Conservation (phyloP, 2,888 invertebrate species). For the Chloroclystis v-ata region DNA sequence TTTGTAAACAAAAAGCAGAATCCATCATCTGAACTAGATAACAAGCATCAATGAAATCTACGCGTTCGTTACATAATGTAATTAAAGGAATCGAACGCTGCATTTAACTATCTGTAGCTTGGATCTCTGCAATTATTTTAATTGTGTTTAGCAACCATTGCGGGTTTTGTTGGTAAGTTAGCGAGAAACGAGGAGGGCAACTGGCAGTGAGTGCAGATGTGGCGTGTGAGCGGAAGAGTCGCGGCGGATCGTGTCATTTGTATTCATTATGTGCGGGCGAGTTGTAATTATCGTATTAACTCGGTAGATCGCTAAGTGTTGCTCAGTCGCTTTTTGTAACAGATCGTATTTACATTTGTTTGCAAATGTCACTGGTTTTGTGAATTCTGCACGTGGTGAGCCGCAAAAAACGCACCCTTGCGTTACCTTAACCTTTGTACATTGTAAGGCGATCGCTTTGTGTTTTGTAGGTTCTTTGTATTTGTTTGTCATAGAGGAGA, state of each 20-base stretch:
- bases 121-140: constrained; percentile 7
- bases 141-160: background rate
- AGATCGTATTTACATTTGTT: constrained; percentile 30
- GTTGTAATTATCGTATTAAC: constrained; percentile 51
- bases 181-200: background rate
- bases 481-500: background rate
- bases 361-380: constrained; percentile 25
- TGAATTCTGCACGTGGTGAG: constrained; percentile 7
- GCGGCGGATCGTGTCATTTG: constrained; percentile 38
- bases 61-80: constrained; percentile 32
- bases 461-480: background rate
- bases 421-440: background rate
- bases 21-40: constrained; percentile 7
- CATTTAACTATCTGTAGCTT: constrained; percentile 12
- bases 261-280: constrained; percentile 47
- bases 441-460: background rate
- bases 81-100: constrained; percentile 37
- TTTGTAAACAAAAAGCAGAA: constrained; percentile 1
- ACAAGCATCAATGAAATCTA: constrained; percentile 24
- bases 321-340: constrained; percentile 39
- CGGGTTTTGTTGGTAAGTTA: background rate
- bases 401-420: background rate
- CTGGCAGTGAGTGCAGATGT: constrained; percentile 6
- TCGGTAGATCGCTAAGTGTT: constrained; percentile 37
- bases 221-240: constrained; percentile 8